phyloP scores from a whole-genome alignment of 2,113 vertebrate species.

The Pterocles burchelli region DNA sequence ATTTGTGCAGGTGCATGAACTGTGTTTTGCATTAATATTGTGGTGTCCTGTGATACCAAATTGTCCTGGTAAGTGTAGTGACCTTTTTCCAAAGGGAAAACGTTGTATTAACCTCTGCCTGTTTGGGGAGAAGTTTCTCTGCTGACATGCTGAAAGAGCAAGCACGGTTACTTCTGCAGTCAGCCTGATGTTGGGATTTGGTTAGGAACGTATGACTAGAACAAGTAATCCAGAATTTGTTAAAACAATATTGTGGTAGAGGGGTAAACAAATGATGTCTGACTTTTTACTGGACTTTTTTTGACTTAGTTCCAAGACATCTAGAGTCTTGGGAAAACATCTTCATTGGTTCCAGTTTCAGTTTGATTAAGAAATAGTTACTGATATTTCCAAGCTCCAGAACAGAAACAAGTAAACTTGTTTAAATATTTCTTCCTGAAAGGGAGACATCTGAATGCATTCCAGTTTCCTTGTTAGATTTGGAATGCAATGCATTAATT shows the following conservation, averaged over 20 bases:
- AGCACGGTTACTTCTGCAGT: not conserved
- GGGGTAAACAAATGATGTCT: not conserved
- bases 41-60: not conserved
- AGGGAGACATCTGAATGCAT: not conserved
- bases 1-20: not conserved
- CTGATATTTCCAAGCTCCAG: not conserved
- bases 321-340: not conserved
- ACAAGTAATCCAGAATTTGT: conserved; percentile 2
- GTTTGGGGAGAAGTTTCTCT: not conserved
- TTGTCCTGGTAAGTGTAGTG: not conserved
- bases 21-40: not conserved
- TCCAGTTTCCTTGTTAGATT: conserved; percentile 9
- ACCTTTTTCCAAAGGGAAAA: not conserved
- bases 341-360: not conserved
- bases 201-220: conserved; percentile 35
- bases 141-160: not conserved
- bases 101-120: not conserved
- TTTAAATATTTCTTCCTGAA: not conserved
- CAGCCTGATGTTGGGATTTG: not conserved
- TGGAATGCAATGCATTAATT: not conserved
- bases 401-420: not conserved
- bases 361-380: not conserved
- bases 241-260: not conserved
- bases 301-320: not conserved
- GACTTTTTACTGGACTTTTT: not conserved